Base-by-base conservation (phyloP, 2,113 vertebrate genomes). In the Peromyscus maniculatus region DNA sequence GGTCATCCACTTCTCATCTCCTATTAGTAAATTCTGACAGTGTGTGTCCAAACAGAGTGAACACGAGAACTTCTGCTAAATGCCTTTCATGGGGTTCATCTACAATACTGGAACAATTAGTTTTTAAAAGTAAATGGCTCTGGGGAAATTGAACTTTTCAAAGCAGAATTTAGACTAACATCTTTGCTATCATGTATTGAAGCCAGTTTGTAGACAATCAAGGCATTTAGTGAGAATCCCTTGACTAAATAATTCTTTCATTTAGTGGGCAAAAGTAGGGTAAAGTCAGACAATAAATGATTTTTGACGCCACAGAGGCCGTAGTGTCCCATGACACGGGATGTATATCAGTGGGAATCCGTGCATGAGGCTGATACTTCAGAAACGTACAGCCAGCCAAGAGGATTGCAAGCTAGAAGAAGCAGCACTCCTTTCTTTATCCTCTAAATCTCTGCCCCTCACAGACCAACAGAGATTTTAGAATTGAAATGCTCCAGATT, bases 51-150 rank as follows among this genome's bases (percentile, higher is more conserved):
- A 67, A 87, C 62, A 67, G 39, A 46, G 5, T 31, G 62, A 79
- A 21, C 78, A n/a, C 57, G 2, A 79, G 39, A 9, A 21, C 62
- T 89, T 67, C 7, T 7, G 59, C 67, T 11, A 49, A 75, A 74
- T 80, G 43, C 57, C 36, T 89, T 91, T 96, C 49, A 52, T 80
- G 15, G 15, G 26, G 7, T 28, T 86, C 21, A 55, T 16, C 43
- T 62, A 7, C 7, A 46, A 8, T 52, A 74, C 46, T 72, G 31
- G 33, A 89, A 62, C 9, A 86, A 74, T 69, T 33, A 71, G 21
- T 96, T 84, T 96, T 90, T 90, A 91, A 95, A 22, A 89, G 62
- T 2, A 95, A 72, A 83, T 79, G 88, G 57, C 33, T 49, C 59
- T 91, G 39, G 0, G 88, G 28, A 4, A 24, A 92, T 21, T 62